A percentile compares a stretch with the other conserved stretches of the same genome.
Evolutionary conservation across 2,113 vertebrate genomes (phyloP).

Genomic region (Columba livia): DNA sequence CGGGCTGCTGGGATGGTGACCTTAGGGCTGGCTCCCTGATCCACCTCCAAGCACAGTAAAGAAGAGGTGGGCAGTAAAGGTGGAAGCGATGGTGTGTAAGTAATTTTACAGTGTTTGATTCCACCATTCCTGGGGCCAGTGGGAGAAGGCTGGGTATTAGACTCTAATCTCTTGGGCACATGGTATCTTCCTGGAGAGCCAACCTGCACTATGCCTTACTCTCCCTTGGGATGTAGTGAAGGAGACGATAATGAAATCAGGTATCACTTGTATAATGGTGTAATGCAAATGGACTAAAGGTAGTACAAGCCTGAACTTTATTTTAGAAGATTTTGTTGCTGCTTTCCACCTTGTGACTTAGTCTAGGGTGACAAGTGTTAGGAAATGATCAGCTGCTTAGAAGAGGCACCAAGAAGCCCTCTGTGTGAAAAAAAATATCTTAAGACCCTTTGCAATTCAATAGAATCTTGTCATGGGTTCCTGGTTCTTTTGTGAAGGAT

Average conservation of each 20-base stretch:
- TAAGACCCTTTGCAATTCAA: not conserved
- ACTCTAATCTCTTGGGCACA: not conserved
- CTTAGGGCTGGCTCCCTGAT: constrained; percentile 21
- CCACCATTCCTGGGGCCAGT: not conserved
- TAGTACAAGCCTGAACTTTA: not conserved
- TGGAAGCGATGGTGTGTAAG: not conserved
- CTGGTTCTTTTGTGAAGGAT: not conserved
- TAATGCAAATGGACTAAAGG: not conserved
- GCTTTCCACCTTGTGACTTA: not conserved
- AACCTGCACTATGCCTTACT: not conserved
- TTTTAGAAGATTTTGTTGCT: not conserved
- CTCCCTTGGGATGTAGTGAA: not conserved
- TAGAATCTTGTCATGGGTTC: not conserved
- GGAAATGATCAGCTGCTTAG: not conserved
- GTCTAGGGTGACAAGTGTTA: not conserved
- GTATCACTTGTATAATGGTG: not conserved
- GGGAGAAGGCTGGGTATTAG: not conserved
- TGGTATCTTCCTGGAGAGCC: not conserved
- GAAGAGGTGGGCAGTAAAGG: not conserved
- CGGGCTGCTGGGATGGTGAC: not conserved
- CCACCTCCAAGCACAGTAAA: not conserved
- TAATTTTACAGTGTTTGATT: not conserved
- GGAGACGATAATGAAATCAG: not conserved
- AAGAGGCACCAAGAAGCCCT: not conserved
- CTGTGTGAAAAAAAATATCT: not conserved